Base-by-base conservation (phyloP, 1,140 invertebrate species). In the Rhagoletis zephyria region DNA sequence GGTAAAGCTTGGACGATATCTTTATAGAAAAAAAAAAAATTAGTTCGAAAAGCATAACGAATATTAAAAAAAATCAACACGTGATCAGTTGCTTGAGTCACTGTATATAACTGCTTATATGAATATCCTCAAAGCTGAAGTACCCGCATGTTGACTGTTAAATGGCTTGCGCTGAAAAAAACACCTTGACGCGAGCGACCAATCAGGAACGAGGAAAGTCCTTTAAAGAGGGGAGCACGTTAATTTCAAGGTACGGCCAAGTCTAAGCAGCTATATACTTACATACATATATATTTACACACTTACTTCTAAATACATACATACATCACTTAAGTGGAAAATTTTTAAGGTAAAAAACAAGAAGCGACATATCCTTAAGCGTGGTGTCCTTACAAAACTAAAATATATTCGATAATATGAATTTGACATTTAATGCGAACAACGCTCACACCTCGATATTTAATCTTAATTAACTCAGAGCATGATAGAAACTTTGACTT, bases 401-500 rank as follows among this genome's bases (percentile, higher is more conserved):
- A 81, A 81, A 16, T 59, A 4, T n/a, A 19, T 81, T n/a, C 1
- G n/a, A 19, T 81, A 81, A 81, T 10, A 81, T 10, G 48, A 45
- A 81, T 81, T 81, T 59, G 45, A 30, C 45, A 48, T 56, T 81
- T 81, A 19, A 81, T 81, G 16, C 9, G 48, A 81, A 81, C 74
- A 81, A 56, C 19, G 48, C 74, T 81, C 74, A 81, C 48, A 81
- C 48, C 74, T 81, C 48, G 16, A 81, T 56, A 81, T 81, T 56
- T 59, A 56, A 56, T 56, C 74, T 56, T 81, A 81, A 81, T 81
- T 81, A 81, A 81, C 48, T 81, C 74, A n/a, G 7, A 2, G 5
- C 5, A 12, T 30, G 30, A 30, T 30, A 30, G 7, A 40, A 42
- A 74, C 40, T n/a, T n/a, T n/a, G n/a, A 51, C 16, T 59, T 81